Evolutionary conservation across 2,797 vertebrate genomes (phyloP), one percentile per base, ranked within the genome.

Genomic region (Sciurus carolinensis): DNA sequence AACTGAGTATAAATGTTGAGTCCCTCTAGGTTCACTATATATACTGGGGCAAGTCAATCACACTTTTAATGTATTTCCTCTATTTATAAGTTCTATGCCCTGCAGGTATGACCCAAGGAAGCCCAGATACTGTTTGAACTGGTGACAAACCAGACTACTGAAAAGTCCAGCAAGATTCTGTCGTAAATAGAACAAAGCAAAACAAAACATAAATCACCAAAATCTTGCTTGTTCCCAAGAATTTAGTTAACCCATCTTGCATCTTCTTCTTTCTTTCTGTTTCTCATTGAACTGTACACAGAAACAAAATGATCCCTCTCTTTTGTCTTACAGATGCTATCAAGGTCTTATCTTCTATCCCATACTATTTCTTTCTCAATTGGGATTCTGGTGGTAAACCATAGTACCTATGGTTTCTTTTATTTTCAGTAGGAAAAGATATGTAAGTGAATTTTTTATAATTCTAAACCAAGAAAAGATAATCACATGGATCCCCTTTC

Each of bases 391-490:
- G 20, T 89, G 36, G 62, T 39, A 67, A 59, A 62, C 42, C 57
- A 84, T 64, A 39, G 1, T 80, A 77, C 30, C 12, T 86, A 47
- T 66, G 20, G 59, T 76, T 87, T n/a, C 11, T 76, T 71, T 69
- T 17, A 83, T 79, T 83, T 93, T 93, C 64, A 82, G 59, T 14
- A 77, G 57, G 76, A 80, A 72, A 8, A 81, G 75, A 71, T 71
- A 13, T 11, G n/a, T 10, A 54, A 3, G n/a, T 87, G 75, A 91
- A 91, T 28, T 50, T 50, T 95, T 17, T 62, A n/a, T 62, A 42
- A 52, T 75, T 62, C 75, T 52, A 50, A 59, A 62, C 0, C 7
- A 33, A 69, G 18, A 12, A 81, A 86, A 73, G 17, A 76, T 52
- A 84, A 72, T 62, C n/a, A 66, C 15, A 47, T 59, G 20, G 11